phyloP scores from a whole-genome alignment of 1,140 invertebrate species.

The Temnothorax nylanderi region DNA sequence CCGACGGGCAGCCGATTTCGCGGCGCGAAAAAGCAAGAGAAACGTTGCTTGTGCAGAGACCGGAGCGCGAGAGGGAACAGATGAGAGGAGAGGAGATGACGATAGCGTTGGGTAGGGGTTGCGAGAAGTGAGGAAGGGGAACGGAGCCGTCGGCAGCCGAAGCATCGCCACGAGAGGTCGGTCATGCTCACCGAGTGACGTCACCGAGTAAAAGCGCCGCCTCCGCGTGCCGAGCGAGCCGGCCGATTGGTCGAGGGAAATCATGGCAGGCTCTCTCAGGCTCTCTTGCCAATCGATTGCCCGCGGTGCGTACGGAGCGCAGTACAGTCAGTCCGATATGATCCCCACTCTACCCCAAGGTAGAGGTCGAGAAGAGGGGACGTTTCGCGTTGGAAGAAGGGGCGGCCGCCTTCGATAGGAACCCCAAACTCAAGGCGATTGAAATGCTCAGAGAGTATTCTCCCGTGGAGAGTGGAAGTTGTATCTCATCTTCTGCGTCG shows the following conservation, averaged over 20 bases:
- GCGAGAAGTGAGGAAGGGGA: neutral
- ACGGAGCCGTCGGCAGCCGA: slow-evolving; percentile 11
- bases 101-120: neutral
- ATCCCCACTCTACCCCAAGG: slow-evolving; percentile 39
- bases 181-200: slow-evolving; percentile 73
- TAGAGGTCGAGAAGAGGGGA: slow-evolving; percentile 22
- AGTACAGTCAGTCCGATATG: slow-evolving; percentile 68
- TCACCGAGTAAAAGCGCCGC: slow-evolving; percentile 73
- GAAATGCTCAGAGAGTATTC: slow-evolving; percentile 80
- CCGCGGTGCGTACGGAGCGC: slow-evolving; percentile 68
- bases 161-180: slow-evolving; percentile 76
- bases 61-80: neutral
- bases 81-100: slow-evolving; percentile 6
- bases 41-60: neutral
- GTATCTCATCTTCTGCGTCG: slow-evolving; percentile 28
- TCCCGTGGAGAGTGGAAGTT: slow-evolving; percentile 78
- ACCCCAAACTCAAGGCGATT: slow-evolving; percentile 70
- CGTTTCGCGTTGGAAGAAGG: slow-evolving; percentile 38
- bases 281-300: slow-evolving; percentile 83
- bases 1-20: slow-evolving; percentile 52
- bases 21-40: slow-evolving; percentile 52
- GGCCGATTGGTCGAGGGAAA: slow-evolving; percentile 80
- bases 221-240: slow-evolving; percentile 49
- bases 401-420: slow-evolving; percentile 75
- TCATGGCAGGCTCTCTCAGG: slow-evolving; percentile 84